Evolutionary conservation across 2,888 invertebrate species (phyloP).

Genomic region (Coelinius sp.): DNA sequence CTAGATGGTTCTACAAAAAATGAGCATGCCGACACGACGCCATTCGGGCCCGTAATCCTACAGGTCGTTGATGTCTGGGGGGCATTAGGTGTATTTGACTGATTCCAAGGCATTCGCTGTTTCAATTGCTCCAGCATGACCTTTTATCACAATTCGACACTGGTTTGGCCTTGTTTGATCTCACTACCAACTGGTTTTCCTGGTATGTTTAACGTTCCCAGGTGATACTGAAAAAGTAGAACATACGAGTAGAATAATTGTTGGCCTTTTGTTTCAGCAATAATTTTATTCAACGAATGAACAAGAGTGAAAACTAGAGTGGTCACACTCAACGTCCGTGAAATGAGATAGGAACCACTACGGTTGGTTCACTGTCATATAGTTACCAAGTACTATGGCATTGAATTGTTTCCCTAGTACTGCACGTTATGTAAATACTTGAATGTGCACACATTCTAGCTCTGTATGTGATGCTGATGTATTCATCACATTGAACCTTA

Average conservation of each 20-base stretch:
- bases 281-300: constrained; percentile 1
- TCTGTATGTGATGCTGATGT: background rate
- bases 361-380: constrained; percentile 31
- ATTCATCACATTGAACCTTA: constrained; percentile 3
- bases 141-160: too few species aligned
- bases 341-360: constrained; percentile 42
- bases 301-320: constrained; percentile 28
- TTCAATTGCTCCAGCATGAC: background rate
- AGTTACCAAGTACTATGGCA: constrained; percentile 1
- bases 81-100: too few species aligned
- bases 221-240: background rate
- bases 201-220: too few species aligned
- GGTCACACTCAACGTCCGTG: constrained; percentile 38
- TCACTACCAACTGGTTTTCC: too few species aligned
- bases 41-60: too few species aligned
- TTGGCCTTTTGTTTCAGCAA: background rate
- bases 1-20: constrained; percentile 19
- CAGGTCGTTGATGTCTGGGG: too few species aligned
- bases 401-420: constrained; percentile 15
- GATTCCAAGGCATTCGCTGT: too few species aligned
- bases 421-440: constrained; percentile 10
- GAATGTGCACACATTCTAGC: constrained; percentile 1
- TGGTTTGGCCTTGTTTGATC: too few species aligned
- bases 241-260: background rate
- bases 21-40: too few species aligned